Percentiles rank a stretch among this genome's conserved stretches.
These are phyloP conservation scores for Aplodontia rufa DNA, from an alignment of 2,113 vertebrate species.

Conservation along the genomic window DNA sequence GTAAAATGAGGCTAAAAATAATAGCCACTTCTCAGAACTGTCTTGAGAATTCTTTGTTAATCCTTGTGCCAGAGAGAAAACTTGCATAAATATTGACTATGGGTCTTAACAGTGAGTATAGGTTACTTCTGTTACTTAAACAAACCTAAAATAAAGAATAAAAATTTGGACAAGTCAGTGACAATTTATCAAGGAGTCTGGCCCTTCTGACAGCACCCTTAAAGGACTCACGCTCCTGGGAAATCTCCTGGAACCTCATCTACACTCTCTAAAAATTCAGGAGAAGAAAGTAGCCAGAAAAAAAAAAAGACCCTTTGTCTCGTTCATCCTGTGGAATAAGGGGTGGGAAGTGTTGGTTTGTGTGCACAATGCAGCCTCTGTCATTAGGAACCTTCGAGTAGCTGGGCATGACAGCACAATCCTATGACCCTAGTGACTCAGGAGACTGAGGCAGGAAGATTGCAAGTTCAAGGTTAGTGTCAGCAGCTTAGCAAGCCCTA, in stretches of 20 bases:
- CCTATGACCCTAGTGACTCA: no score
- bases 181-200: no score
- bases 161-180: no score
- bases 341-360: not conserved
- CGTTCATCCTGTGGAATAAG: not conserved
- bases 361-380: rapidly evolving
- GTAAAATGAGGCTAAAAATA: not conserved
- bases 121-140: not conserved
- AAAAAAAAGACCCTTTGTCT: not conserved
- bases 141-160: not conserved
- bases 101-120: not conserved
- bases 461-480: no score
- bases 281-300: not conserved
- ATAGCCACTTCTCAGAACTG: not conserved
- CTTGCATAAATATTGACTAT: not conserved
- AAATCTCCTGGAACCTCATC: not conserved
- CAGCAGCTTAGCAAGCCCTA: no score
- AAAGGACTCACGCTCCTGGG: no score
- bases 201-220: no score
- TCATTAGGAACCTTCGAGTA: not conserved
- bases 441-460: no score
- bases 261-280: not conserved
- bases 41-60: not conserved
- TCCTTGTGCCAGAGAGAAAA: not conserved
- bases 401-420: no score